phyloP scores from a whole-genome alignment of 2,888 invertebrate species.

The Phlogophora meticulosa region DNA sequence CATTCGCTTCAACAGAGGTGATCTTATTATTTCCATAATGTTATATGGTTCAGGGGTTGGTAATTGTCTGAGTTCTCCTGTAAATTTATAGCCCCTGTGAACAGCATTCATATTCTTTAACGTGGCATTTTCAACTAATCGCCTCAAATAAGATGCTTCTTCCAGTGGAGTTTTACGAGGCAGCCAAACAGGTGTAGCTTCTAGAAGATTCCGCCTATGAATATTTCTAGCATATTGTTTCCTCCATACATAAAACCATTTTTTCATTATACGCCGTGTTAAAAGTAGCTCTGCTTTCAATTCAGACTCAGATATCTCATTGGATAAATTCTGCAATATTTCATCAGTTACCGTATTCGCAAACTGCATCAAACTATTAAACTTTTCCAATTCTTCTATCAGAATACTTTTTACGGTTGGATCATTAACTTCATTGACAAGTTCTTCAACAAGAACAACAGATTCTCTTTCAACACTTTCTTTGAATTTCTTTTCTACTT shows the following conservation, averaged over 20 bases:
- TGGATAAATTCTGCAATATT: slow-evolving; percentile 76
- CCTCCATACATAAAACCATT: slow-evolving; percentile 85
- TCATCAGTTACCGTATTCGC: slow-evolving; percentile 77
- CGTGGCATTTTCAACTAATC: slow-evolving; percentile 77
- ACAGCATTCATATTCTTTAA: slow-evolving; percentile 84
- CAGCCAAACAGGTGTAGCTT: slow-evolving; percentile 88
- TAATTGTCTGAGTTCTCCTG: slow-evolving; percentile 77
- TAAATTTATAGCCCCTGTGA: slow-evolving; percentile 84
- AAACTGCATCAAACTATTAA: slow-evolving; percentile 74
- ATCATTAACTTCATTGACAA: slow-evolving; percentile 77
- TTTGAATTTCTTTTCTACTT: slow-evolving; percentile 78
- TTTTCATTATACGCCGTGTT: slow-evolving; percentile 80
- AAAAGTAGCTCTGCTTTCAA: slow-evolving; percentile 82
- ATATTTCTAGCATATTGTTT: slow-evolving; percentile 78
- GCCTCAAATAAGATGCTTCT: slow-evolving; percentile 78
- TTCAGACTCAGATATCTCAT: slow-evolving; percentile 81
- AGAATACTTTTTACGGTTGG: slow-evolving; percentile 76
- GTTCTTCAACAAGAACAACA: slow-evolving; percentile 75
- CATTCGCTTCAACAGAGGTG: slow-evolving; percentile 85
- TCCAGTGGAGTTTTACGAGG: slow-evolving; percentile 80
- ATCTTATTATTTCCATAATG: slow-evolving; percentile 87
- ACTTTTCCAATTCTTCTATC: slow-evolving; percentile 78
- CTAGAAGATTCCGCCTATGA: slow-evolving; percentile 81
- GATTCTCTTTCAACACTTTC: slow-evolving; percentile 84
- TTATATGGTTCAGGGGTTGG: slow-evolving; percentile 81